Base-by-base conservation (phyloP, 2,888 invertebrate genomes). In the Andrena bicolor region DNA sequence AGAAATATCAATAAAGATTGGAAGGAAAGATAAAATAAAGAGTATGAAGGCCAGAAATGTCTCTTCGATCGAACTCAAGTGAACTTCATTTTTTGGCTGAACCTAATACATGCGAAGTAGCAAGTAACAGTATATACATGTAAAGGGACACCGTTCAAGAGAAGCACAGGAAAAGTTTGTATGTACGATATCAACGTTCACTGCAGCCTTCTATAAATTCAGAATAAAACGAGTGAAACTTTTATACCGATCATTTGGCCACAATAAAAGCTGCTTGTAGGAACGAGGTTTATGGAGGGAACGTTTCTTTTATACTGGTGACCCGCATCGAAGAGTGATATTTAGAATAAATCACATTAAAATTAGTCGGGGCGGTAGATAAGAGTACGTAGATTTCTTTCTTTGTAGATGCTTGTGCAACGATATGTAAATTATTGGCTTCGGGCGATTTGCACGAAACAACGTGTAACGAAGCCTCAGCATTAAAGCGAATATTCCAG, bases 381-480 rank as follows among this genome's bases (percentile, higher is more conserved):
- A 56, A 56, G 51, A 51, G 56, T 10, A 56, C 13, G 23, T 56
- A 56, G 13, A 56, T 10, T 41, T 10, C 10, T 56, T 56, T 23
- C 56, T 56, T 20, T 10, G 56, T 56, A 56, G 56, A 23, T 56
- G 10, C 56, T 10, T 26, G 10, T 13, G 26, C 10, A 10, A 41
- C 23, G 23, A 56, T 56, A 56, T 56, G 56, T 23, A 56, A 56
- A 56, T 56, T 23, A 56, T 56, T 56, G 56, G 10, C 56, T 26
- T 56, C 23, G 56, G 26, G 8, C 56, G 56, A 23, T 20, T 56
- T 26, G 56, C 51, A 51, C 20, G 51, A 8, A 51, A 51, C 51
- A 51, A 51, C 2, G 20, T n/a, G 20, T 20, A 51, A 20, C 20
- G n/a, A 20, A 51, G 51, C 20, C 8, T 51, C 20, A 51, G 20